phyloP scores from a whole-genome alignment of 1,140 invertebrate genomes.

The Solenopsis invicta region DNA sequence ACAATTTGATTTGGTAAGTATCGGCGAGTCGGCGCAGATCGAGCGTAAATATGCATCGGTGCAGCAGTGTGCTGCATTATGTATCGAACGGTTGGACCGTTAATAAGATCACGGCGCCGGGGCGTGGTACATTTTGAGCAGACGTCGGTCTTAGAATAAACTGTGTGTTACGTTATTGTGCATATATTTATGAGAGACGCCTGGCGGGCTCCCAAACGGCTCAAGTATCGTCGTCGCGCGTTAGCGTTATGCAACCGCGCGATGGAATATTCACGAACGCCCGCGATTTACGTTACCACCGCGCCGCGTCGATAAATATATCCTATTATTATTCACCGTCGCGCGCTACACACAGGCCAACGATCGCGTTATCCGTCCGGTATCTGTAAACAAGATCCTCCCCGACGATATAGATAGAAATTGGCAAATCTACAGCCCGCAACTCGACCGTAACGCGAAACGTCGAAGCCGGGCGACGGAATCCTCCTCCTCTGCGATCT shows the following conservation, averaged over 20 bases:
- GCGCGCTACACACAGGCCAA: conserved; percentile 34
- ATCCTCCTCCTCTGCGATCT: conserved; percentile 30
- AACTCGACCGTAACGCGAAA: neutral
- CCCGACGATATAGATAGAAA: conserved; percentile 32
- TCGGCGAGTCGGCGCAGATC: too few species aligned
- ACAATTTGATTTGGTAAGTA: too few species aligned
- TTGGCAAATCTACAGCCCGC: neutral
- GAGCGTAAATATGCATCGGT: neutral
- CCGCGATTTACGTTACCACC: neutral
- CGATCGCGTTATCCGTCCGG: conserved; percentile 37
- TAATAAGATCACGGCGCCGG: conserved; percentile 48
- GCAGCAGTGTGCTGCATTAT: conserved; percentile 15
- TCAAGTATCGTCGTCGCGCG: conserved; percentile 64
- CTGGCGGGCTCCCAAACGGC: conserved; percentile 70
- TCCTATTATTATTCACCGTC: conserved; percentile 13
- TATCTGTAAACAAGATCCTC: conserved; percentile 32
- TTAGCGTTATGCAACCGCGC: conserved; percentile 67
- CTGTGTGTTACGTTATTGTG: conserved; percentile 73
- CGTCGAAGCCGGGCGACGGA: neutral
- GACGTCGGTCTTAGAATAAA: conserved; percentile 72
- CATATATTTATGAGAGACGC: conserved; percentile 73
- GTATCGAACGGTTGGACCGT: conserved; percentile 19
- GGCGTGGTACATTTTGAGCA: conserved; percentile 46
- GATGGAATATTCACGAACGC: conserved; percentile 34
- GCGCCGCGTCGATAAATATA: neutral